These are phyloP conservation scores for Diglossa cyanea DNA, from an alignment of 2,797 vertebrate species.

Conservation along the genomic window DNA sequence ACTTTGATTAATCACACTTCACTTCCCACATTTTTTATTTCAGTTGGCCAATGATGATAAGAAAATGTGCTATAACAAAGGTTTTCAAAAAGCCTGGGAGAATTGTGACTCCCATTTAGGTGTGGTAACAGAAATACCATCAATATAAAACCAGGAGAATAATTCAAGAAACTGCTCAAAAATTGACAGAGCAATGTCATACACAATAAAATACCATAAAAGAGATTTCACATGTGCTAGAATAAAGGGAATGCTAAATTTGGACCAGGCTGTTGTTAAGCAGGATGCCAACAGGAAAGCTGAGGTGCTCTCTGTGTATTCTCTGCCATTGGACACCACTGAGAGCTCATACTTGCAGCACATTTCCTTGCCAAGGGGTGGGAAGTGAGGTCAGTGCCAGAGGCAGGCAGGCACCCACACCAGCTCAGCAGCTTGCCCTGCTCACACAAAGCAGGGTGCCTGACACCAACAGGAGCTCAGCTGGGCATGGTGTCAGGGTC, in stretches of 20 bases:
- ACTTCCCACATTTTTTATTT: neutral
- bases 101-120: neutral
- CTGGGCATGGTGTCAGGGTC: neutral
- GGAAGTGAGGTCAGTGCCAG: neutral
- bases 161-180: neutral
- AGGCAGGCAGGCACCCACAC: neutral
- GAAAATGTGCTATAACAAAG: neutral
- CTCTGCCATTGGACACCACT: neutral
- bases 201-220: neutral
- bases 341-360: accelerated
- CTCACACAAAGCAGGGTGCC: neutral
- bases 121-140: neutral
- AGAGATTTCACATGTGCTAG: accelerated
- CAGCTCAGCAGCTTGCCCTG: neutral
- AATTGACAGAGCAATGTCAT: neutral
- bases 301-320: neutral
- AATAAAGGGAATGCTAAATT: neutral
- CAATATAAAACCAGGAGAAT: neutral
- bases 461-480: neutral
- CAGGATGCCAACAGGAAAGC: neutral
- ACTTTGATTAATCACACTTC: neutral
- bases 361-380: neutral
- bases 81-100: slow-evolving; percentile 13
- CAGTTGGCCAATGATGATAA: neutral
- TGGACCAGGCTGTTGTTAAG: neutral